phyloP scores from a whole-genome alignment of 1,140 invertebrate species.

The Ooceraea biroi region DNA sequence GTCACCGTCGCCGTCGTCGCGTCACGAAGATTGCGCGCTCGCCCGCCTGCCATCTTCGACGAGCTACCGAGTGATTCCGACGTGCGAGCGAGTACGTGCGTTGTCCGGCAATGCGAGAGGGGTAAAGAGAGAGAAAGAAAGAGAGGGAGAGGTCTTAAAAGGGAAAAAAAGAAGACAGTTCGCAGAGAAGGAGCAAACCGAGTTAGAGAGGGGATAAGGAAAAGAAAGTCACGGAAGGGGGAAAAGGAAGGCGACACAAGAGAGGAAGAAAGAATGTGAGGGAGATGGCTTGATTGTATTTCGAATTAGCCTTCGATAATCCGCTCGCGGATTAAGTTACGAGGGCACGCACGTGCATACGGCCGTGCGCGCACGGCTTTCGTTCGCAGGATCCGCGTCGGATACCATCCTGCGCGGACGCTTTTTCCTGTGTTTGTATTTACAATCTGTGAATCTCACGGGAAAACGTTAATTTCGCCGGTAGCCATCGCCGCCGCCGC shows the following conservation, averaged over 20 bases:
- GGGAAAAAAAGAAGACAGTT: constrained; percentile 12
- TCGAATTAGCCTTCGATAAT: constrained; percentile 73
- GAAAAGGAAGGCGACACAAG: constrained; percentile 53
- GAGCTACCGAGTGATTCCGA: constrained; percentile 45
- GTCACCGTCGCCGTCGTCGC: neutral
- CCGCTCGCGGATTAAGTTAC: constrained; percentile 72
- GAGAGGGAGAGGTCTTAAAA: neutral
- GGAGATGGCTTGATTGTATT: constrained; percentile 51
- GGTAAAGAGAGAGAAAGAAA: constrained; percentile 38
- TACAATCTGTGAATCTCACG: neutral
- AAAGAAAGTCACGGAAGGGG: constrained; percentile 65
- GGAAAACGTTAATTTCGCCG: constrained; percentile 31
- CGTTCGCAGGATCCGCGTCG: neutral
- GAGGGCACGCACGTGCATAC: constrained; percentile 60
- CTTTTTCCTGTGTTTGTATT: neutral
- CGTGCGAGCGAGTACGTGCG: constrained; percentile 22
- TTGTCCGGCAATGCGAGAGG: constrained; percentile 15
- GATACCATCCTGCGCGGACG: neutral
- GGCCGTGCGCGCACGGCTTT: neutral
- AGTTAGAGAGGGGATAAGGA: constrained; percentile 57
- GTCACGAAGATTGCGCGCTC: constrained; percentile 16
- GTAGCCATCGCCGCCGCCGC: neutral
- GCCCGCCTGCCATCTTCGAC: constrained; percentile 17
- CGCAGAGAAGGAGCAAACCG: neutral
- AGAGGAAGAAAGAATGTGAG: constrained; percentile 51